Base-by-base conservation (phyloP, 1,140 invertebrate genomes). In the Drosophila sproati region DNA sequence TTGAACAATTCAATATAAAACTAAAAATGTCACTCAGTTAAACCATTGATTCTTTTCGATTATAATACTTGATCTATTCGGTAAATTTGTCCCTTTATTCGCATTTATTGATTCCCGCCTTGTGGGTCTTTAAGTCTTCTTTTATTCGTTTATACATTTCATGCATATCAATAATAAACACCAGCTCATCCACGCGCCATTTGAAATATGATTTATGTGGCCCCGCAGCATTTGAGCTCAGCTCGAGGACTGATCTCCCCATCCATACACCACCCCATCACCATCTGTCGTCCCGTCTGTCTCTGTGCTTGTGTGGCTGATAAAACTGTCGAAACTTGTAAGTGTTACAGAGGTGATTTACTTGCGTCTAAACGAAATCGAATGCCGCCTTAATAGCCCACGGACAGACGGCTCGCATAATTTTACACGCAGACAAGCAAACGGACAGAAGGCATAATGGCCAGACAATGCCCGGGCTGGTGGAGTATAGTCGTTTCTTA, bases 311-410 rank as follows among this genome's bases (percentile, higher is more conserved):
- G 37, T 35, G 45, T 28, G 61, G 78, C 71, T 77, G 69, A 61
- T 85, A 81, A 72, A 89, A 85, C 81, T 89, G 85, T 89, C 85
- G 81, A 89, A 89, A 89, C 71, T 89, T 85, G 86, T 90, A 85
- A 89, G 86, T 81, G 81, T 89, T 90, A 85, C 86, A 69, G 71
- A 71, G 77, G 81, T 87, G 83, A 80, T 78, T 87, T 87, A 77
- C 62, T 86, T 81, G 78, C 70, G 72, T 68, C 78, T 82, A 86
- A 90, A 72, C 85, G 85, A 86, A 90, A 90, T 80, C 86, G 78
- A 89, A 89, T 89, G 78, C 86, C 62, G 76, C 62, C 81, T 66
- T 88, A 88, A 88, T 88, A 81, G 85, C 85, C 86, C 41, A 29
- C 52, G 81, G 85, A 55, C 86, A 89, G 86, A 81, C 86, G 75